Conservation (phyloP, 2,888 invertebrate species). For the Invenusta paracnida region DNA sequence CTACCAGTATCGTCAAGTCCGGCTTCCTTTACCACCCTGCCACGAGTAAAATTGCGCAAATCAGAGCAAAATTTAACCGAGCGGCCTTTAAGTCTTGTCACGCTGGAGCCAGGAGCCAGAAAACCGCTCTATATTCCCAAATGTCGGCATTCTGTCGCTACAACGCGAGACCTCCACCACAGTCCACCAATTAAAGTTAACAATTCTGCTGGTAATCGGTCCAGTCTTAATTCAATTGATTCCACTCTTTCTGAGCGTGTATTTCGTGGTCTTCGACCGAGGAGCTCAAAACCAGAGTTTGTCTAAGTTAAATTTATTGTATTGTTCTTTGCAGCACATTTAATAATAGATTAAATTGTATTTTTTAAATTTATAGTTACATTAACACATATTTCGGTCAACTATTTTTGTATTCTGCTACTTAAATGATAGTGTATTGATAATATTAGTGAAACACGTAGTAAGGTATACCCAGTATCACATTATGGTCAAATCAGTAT, state of each 20-base stretch:
- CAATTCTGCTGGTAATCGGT: not conserved
- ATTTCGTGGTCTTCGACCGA: not conserved
- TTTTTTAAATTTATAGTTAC: no score
- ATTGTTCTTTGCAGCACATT: no score
- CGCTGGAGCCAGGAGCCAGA: not conserved
- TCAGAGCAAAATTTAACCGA: not conserved
- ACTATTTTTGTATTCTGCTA: no score
- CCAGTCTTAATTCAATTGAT: not conserved
- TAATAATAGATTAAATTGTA: no score
- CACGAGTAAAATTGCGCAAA: not conserved
- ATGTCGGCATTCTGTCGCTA: not conserved
- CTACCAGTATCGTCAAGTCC: not conserved
- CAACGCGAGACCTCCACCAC: not conserved
- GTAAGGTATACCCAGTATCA: no score
- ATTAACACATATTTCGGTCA: no score
- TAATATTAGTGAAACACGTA: no score
- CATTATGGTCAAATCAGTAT: no score
- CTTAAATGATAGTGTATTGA: no score
- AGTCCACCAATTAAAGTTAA: not conserved
- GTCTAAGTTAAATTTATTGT: not conserved
- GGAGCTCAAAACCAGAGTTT: conserved; percentile 11
- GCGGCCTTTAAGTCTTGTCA: not conserved
- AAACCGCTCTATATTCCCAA: not conserved
- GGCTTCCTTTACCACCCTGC: not conserved
- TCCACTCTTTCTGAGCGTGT: not conserved